Base-by-base conservation (phyloP, 2,797 vertebrate genomes). In the Sternotherus odoratus region DNA sequence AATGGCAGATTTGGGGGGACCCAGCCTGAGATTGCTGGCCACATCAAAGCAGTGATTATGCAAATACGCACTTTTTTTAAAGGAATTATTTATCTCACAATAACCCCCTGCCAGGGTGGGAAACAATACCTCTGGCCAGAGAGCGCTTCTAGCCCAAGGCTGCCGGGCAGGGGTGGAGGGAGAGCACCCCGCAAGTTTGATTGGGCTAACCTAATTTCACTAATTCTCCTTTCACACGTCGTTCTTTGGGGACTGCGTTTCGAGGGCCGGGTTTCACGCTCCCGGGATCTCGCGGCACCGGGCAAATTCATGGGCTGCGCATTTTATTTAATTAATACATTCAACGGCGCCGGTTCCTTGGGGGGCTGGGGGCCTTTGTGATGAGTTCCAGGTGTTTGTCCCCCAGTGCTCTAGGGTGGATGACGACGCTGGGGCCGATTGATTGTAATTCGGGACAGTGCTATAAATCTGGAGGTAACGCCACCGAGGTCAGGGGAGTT, bases 1-100 rank as follows among this genome's bases (percentile, higher is more conserved):
- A 92, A 84, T 88, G 89, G 97, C 95, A 91, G 97, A 97, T 98
- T 97, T 97, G 96, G 97, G 96, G 94, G 90, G 94, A 94, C 95
- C 96, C 94, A 94, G 96, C 96, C 97, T 97, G 92, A 91, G 96
- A 96, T 97, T 83, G 94, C 96, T 97, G 96, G 91, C 95, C 94
- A 98, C 98, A 98, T 98, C 98, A 98, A 98, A 98, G 98, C 95
- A 43, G 94, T 98, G 98, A 98, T 98, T 98, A 98, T 98, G 98
- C 98, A 98, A 98, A 98, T 98, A 89, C 11, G 0, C 75, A 80
- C 93, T 95, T 95, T 94, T 91, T 63, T 11, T n/a, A 6, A 48
- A 92, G 97, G 98, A 98, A 98, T 98, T 98, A 98, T 98, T 98
- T 98, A 98, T 98, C 97, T 97, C 98, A 98, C 98, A 98, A 98